Evolutionary conservation across 1,140 invertebrate species (phyloP).

Genomic region (Trichonephila clavata): DNA sequence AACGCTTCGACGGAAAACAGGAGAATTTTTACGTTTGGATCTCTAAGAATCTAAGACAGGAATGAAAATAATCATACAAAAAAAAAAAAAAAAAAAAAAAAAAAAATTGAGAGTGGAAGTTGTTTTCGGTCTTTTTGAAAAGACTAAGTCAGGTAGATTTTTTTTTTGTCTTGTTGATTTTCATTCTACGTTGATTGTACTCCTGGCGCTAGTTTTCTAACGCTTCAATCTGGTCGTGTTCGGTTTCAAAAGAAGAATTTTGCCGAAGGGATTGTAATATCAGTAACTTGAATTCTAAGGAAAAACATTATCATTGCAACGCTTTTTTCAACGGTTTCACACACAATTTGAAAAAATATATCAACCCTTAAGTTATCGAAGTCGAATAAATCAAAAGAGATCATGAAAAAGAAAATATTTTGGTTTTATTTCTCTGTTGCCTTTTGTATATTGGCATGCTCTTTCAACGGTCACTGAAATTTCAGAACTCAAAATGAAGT

Average conservation of each 20-base stretch:
- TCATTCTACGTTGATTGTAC: neutral
- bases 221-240: neutral
- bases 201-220: neutral
- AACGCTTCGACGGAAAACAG: neutral
- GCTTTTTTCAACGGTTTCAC: neutral
- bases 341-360: neutral
- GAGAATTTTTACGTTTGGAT: constrained; percentile 9
- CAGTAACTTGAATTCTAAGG: neutral
- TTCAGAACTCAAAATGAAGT: too few relatives aligned
- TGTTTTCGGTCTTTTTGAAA: constrained; percentile 17
- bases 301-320: neutral
- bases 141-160: neutral
- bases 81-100: neutral
- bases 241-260: neutral
- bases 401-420: too few relatives aligned
- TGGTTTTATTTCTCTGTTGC: too few relatives aligned
- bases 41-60: neutral
- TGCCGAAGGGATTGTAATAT: neutral
- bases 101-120: neutral
- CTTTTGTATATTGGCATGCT: too few relatives aligned
- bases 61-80: neutral
- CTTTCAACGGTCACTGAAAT: too few relatives aligned
- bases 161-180: neutral
- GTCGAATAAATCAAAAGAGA: too few relatives aligned
- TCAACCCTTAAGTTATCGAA: too few relatives aligned